Base-by-base conservation (phyloP, 2,113 vertebrate genomes). In the Pogonocichla stellata region DNA sequence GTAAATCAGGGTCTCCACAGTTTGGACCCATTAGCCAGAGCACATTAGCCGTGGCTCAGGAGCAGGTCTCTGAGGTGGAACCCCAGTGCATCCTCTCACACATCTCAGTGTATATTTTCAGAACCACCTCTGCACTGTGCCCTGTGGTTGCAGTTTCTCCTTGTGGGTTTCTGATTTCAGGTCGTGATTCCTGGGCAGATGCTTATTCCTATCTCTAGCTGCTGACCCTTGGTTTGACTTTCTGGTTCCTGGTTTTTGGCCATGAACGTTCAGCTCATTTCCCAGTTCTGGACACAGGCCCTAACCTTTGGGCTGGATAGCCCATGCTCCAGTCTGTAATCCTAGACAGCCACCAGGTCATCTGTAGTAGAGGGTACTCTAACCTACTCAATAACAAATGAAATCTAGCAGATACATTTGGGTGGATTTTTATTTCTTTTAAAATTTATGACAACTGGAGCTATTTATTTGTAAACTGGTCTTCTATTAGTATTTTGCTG, bases 271-370 rank as follows among this genome's bases (percentile, higher is more conserved):
- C 0, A 3, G 34, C 91, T 94, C 29, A 15, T 86, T 93, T 92
- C 88, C 66, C 67, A 86, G 92, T n/a, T 91, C 77, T 96, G 96
- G 95, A 93, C 60, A 71, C 1, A 1, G 29, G 86, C 92, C 91
- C 86, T 96, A 94, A 97, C 94, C 95, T 96, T 96, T 97, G 80
- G 72, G 83, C 80, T 93, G 75, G 64, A 78, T 81, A 77, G 91
- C 67, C 86, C n/a, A 15, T 83, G 91, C 47, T 91, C 86, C 62
- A 74, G 36, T 67, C 69, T 93, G 91, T 88, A 96, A 95, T 86
- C 72, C 29, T 92, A 95, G 86, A 97, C 71, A 71, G 67, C 53
- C 75, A 96, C 69, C 43, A 57, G 69, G 82, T 90, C 94, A 95
- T 93, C 69, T 47, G 61, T 78, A 93, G 83, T 86, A 92, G 75